phyloP scores from a whole-genome alignment of 2,888 invertebrate species.

The Yponomeuta cagnagella region DNA sequence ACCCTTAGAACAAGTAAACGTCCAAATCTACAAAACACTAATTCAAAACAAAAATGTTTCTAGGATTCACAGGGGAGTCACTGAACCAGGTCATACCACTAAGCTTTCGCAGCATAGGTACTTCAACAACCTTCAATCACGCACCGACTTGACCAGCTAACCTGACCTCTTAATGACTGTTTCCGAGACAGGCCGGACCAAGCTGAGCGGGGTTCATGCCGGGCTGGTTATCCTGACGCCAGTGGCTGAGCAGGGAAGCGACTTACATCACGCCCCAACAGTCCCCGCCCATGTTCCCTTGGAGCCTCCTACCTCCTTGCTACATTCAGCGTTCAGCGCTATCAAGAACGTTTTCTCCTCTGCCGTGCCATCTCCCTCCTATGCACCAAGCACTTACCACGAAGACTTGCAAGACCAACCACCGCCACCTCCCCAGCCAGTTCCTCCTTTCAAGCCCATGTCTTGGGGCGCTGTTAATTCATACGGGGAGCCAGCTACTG shows the following conservation, averaged over 20 bases:
- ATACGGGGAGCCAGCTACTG: slow-evolving; percentile 59
- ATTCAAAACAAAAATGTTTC: slow-evolving; percentile 20
- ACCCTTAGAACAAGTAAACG: no score
- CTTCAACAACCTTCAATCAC: slow-evolving; percentile 19
- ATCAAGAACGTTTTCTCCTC: slow-evolving; percentile 54
- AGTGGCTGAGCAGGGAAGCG: slow-evolving; percentile 45
- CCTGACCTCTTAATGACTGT: slow-evolving; percentile 22
- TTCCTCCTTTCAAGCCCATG: slow-evolving; percentile 53
- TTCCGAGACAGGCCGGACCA: slow-evolving; percentile 69
- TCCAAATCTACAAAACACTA: slow-evolving; percentile 5
- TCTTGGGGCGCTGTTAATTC: slow-evolving; percentile 61
- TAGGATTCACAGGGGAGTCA: slow-evolving; percentile 25
- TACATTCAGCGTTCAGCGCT: slow-evolving; percentile 58
- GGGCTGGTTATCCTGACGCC: slow-evolving; percentile 65
- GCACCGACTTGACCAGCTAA: slow-evolving; percentile 11
- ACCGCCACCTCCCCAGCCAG: slow-evolving; percentile 49
- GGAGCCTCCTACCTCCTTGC: slow-evolving; percentile 57
- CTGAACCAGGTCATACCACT: slow-evolving; percentile 30
- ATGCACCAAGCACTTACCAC: slow-evolving; percentile 19
- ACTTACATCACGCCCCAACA: slow-evolving; percentile 34
- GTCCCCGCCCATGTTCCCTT: slow-evolving; percentile 43
- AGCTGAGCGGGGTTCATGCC: slow-evolving; percentile 65
- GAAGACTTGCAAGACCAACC: slow-evolving; percentile 37
- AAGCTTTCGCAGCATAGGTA: slow-evolving; percentile 34
- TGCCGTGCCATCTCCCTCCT: slow-evolving; percentile 26